Conservation (phyloP, 2,797 vertebrate species). For the Halcyon chelicuti region DNA sequence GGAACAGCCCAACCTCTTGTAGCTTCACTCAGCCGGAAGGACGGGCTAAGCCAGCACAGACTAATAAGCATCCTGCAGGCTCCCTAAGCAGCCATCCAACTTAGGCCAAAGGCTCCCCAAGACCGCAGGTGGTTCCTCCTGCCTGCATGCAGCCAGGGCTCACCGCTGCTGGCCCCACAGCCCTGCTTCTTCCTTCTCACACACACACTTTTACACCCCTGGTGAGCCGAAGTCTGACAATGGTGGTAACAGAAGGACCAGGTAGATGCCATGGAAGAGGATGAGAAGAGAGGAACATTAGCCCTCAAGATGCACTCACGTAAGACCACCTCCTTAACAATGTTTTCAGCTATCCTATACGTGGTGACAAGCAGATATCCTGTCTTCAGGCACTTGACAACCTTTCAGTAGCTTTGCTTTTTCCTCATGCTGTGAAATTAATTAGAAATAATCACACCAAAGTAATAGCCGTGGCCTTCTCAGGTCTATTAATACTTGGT, state of each 20-base stretch:
- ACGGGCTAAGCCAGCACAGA: background rate
- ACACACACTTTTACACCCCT: background rate
- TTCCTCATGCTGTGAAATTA: slow-evolving; percentile 15
- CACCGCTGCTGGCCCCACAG: background rate
- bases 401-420: background rate
- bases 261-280: background rate
- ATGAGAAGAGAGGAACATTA: background rate
- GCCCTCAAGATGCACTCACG: background rate
- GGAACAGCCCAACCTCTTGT: background rate
- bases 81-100: background rate
- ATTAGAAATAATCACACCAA: slow-evolving; percentile 30
- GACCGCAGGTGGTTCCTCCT: background rate
- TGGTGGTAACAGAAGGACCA: background rate
- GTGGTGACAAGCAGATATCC: background rate
- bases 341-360: background rate
- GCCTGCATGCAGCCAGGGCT: background rate
- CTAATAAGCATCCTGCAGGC: background rate
- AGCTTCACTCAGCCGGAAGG: background rate
- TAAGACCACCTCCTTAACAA: background rate
- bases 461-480: background rate
- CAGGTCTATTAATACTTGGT: slow-evolving; percentile 54
- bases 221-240: background rate
- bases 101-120: background rate
- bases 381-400: background rate
- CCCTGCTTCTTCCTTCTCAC: background rate